Base-by-base conservation (phyloP, 2,113 vertebrate species). In the Hippolais icterina region DNA sequence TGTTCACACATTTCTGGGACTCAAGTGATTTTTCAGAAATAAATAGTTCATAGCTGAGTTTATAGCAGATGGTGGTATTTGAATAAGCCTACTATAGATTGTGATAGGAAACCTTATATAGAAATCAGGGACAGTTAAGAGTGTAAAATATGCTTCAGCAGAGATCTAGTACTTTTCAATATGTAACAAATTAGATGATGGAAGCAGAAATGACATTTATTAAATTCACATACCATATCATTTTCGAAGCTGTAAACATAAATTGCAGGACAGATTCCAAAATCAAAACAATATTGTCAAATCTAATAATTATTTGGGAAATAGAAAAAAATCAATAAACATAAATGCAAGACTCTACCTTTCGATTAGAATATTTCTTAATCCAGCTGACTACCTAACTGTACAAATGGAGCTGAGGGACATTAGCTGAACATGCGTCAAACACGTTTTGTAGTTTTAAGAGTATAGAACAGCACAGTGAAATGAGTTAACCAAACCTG, bases 161-260 rank as follows among this genome's bases (percentile, higher is more conserved):
- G 37, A 79, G 44, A 65, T 79, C 17, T 31, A 44, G 16, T 85
- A 41, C 5, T 76, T 46, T 52, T 39, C 11, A 79, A 41, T 69
- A 52, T n/a, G 25, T 54, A 93, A 64, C 22, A 87, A 79, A 72
- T 87, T 64, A 96, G 41, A 61, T 0, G 0, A 56, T 46, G 28
- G 54, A 93, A 88, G 33, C 41, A 90, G 53, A 94, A 88, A 69
- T 60, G 24, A 72, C 37, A 71, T 90, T 91, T 87, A 85, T 94
- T 87, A 85, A 82, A 65, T 27, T 72, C 28, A 33, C 18, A 53
- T 21, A 72, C 9, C 18, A 46, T 83, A 49, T 60, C 1, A 53
- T 57, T 87, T 94, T 69, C 3, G 2, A 87, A 87, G 63, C 21
- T 72, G n/a, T 68, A 93, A 82, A 47, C 25, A 76, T 68, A 89